Conservation (phyloP, 2,888 invertebrate species). For the Agrotis segetum region DNA sequence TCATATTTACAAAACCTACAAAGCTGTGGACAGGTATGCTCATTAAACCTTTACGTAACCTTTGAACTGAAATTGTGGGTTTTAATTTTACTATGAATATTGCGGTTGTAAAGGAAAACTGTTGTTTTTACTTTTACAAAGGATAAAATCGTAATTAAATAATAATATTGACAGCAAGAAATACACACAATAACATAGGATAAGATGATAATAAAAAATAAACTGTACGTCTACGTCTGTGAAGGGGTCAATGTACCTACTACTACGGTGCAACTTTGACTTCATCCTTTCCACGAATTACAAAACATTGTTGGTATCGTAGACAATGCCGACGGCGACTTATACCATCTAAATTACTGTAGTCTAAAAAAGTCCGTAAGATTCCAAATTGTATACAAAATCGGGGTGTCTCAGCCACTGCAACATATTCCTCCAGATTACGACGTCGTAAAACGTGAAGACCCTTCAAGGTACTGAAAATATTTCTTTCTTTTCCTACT, state of each 20-base stretch:
- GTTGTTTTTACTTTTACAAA: neutral
- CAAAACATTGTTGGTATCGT: neutral
- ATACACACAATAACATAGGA: neutral
- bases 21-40: conserved; percentile 79
- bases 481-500: neutral
- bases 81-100: conserved; percentile 15
- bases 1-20: conserved; percentile 79
- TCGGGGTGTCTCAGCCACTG: conserved; percentile 10
- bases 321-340: neutral
- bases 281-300: conserved; percentile 2
- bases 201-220: neutral
- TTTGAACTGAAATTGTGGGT: conserved; percentile 2
- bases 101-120: neutral
- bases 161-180: too few species aligned
- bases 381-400: conserved; percentile 19
- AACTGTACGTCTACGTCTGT: too few species aligned
- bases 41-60: conserved; percentile 72
- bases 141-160: neutral
- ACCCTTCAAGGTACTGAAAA: neutral
- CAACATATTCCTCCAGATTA: conserved; percentile 3
- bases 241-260: neutral
- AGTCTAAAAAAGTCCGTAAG: neutral
- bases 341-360: neutral
- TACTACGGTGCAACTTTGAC: neutral
- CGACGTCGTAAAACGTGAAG: neutral